Conservation (phyloP, 2,888 invertebrate species). For the Andrena bicolor region DNA sequence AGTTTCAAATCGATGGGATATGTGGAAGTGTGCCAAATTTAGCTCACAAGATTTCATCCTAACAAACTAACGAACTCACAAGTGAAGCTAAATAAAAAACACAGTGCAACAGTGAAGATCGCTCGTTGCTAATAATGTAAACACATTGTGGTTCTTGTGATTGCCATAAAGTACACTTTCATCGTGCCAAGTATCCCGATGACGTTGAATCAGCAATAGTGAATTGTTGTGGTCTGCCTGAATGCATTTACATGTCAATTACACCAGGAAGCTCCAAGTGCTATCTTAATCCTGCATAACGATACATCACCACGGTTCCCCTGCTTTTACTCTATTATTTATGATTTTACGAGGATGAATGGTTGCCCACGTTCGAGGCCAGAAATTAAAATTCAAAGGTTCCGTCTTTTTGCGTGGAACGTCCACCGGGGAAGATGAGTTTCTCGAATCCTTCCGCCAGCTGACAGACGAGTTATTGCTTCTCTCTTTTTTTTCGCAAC, state of each 20-base stretch:
- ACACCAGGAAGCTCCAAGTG: neutral
- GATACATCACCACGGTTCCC: neutral
- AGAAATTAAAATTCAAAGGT: neutral
- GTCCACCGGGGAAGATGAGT: slow-evolving; percentile 5
- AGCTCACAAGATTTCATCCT: too few species aligned
- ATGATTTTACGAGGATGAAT: too few species aligned
- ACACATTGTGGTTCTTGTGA: neutral
- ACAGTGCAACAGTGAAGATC: neutral
- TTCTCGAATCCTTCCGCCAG: slow-evolving; percentile 32
- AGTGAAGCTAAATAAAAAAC: neutral
- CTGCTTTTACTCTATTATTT: neutral
- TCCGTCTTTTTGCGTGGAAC: neutral
- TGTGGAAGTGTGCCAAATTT: too few species aligned
- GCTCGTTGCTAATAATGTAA: neutral
- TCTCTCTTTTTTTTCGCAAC: neutral
- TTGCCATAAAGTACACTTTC: slow-evolving; percentile 8
- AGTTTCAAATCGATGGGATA: too few species aligned
- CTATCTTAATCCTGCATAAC: neutral
- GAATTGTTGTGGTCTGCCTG: neutral
- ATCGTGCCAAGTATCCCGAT: neutral
- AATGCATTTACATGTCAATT: slow-evolving; percentile 1
- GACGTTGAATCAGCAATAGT: neutral
- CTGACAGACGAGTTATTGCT: slow-evolving; percentile 40
- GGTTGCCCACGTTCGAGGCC: neutral
- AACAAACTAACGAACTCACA: too few species aligned